Conservation (phyloP, 2,888 invertebrate species). For the Choristoneura rosaceana region DNA sequence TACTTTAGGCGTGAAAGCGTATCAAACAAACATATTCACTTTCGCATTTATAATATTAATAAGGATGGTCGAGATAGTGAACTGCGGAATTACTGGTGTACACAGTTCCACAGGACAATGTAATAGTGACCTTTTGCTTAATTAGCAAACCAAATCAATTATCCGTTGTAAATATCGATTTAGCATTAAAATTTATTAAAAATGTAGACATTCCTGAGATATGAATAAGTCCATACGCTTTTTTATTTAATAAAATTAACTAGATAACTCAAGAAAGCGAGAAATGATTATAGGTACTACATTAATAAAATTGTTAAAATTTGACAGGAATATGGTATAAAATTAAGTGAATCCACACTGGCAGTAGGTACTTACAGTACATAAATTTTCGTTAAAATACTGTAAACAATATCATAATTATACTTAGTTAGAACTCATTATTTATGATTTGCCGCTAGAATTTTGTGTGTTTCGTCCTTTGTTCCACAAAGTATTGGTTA, state of each 20-base stretch:
- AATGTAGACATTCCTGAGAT: not conserved
- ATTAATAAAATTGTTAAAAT: not conserved
- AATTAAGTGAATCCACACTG: not conserved
- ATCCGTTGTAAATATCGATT: not conserved
- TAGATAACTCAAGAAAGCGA: not conserved
- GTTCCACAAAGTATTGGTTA: too few relatives aligned
- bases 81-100: not conserved
- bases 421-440: too few relatives aligned
- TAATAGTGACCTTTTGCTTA: conserved; percentile 8
- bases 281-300: not conserved
- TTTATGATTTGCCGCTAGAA: too few relatives aligned
- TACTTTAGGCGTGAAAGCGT: too few relatives aligned
- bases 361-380: not conserved
- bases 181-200: not conserved
- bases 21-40: not conserved
- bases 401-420: not conserved
- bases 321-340: not conserved
- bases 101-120: not conserved
- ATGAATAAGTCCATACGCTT: not conserved
- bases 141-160: not conserved
- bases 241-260: not conserved
- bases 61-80: too few relatives aligned
- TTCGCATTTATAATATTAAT: too few relatives aligned
- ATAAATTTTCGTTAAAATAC: not conserved
- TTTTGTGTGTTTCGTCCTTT: too few relatives aligned